Base-by-base conservation (phyloP, 2,797 vertebrate genomes). In the Neoniphon sammara region DNA sequence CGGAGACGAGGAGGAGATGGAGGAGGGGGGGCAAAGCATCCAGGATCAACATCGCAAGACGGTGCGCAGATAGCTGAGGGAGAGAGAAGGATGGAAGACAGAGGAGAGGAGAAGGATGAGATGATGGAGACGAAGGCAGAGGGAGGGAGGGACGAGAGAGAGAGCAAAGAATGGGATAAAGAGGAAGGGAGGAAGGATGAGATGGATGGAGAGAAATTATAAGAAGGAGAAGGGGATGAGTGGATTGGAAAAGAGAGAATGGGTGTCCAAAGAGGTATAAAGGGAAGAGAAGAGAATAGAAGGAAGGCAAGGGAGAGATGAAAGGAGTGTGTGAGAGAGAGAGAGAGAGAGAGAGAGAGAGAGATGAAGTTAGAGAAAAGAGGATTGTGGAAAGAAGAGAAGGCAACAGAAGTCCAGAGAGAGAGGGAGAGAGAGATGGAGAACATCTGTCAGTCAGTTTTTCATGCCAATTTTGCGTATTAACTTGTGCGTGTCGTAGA, bases 1-100 rank as follows among this genome's bases (percentile, higher is more conserved):
- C 54, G 82, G 96, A 85, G 27, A 96, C 82, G 78, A 94, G 91
- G 82, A 61, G 20, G 78, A 94, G 91, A 81, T 53, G 20, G 2
- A 93, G 93, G 85, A 96, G 86, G 55, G 76, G 87, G 74, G 82
- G 78, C 68, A 93, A 92, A 72, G 83, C 21, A 52, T 84, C 88
- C 85, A 81, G 84, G 75, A 87, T 85, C 70, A 70, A 90, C 93
- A 93, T 93, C 7, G 77, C 83, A 77, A 87, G 80, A 44, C 59
- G 44, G 84, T 70, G 72, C 77, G 59, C 65, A 58, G 81, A 78
- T n/a, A 76, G 81, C 90, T 88, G 70, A 60, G 62, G 8, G 39
- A 66, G 54, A 54, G 53, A 66, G 18, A n/a, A n/a, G 49, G 44
- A 73, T 15, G 15, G 6, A 39, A 34, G 36, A n/a, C 18, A 7